Percentiles rank a stretch among this genome's conserved stretches.
These are phyloP conservation scores for Aeoliscus strigatus DNA, from an alignment of 2,797 vertebrate genomes.

Conservation along the genomic window DNA sequence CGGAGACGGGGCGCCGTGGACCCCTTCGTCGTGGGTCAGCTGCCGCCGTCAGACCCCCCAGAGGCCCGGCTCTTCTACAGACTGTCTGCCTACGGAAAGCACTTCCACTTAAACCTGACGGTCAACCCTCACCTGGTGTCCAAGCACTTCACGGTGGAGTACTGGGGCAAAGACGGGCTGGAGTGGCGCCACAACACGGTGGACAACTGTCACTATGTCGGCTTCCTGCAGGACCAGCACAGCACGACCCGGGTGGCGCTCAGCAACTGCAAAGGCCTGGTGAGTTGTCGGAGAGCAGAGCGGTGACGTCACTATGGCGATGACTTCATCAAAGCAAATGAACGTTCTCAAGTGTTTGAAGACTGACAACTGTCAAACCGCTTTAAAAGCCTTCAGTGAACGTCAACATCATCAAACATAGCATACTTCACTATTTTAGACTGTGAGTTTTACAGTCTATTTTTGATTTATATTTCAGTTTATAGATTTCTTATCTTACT, in stretches of 20 bases:
- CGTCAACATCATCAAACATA: no score
- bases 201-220: conserved; percentile 95
- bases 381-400: no score
- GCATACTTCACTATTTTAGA: no score
- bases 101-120: conserved; percentile 97
- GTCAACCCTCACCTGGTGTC: conserved; percentile 94
- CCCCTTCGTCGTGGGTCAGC: conserved; percentile 27
- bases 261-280: conserved; percentile 97
- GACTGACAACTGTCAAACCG: no score
- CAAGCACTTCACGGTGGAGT: conserved; percentile 94
- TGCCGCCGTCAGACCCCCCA: conserved; percentile 67
- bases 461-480: no score
- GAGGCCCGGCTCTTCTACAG: conserved; percentile 91
- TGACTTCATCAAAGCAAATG: no score
- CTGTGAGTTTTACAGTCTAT: no score
- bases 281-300: no score
- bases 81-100: conserved; percentile 96
- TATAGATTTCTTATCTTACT: no score
- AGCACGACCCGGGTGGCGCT: conserved; percentile 90
- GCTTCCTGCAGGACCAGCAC: conserved; percentile 89
- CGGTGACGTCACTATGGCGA: no score
- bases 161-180: conserved; percentile 90
- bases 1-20: conserved; percentile 80
- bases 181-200: conserved; percentile 88
- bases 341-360: no score